phyloP scores from a whole-genome alignment of 2,888 invertebrate species.

The Dynastes maya region DNA sequence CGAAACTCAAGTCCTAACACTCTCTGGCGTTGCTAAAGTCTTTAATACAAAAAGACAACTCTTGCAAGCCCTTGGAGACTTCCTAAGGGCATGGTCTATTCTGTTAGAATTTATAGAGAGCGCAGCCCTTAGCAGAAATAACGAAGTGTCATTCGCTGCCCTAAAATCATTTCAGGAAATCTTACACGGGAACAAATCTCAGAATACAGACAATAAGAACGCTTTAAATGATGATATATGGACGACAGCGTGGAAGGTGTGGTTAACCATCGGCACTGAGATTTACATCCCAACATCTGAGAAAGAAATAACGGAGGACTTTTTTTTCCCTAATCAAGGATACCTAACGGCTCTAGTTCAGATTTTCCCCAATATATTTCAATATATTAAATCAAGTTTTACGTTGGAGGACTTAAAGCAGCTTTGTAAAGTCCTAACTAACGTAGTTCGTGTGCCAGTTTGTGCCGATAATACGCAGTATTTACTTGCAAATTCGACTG shows the following conservation, averaged over 20 bases:
- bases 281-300: constrained; percentile 77
- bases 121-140: constrained; percentile 92
- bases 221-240: constrained; percentile 76
- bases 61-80: constrained; percentile 89
- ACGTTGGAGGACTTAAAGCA: constrained; percentile 83
- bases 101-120: constrained; percentile 95
- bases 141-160: constrained; percentile 96
- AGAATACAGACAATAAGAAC: constrained; percentile 67
- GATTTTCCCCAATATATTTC: constrained; percentile 96
- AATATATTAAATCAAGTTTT: constrained; percentile 82
- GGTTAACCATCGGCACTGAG: constrained; percentile 90
- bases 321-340: constrained; percentile 92
- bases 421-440: constrained; percentile 84
- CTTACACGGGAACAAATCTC: constrained; percentile 78
- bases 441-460: constrained; percentile 86
- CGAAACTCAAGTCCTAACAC: constrained; percentile 93
- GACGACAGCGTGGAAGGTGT: constrained; percentile 89
- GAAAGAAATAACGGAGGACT: constrained; percentile 70
- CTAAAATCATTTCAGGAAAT: constrained; percentile 98
- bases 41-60: constrained; percentile 93
- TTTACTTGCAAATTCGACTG: constrained; percentile 81
- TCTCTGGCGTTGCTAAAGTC: constrained; percentile 92
- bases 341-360: constrained; percentile 96
- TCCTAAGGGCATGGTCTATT: constrained; percentile 93
- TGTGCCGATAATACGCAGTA: constrained; percentile 87